Conservation (phyloP, 1,140 invertebrate genomes). For the Acromyrmex charruanus region DNA sequence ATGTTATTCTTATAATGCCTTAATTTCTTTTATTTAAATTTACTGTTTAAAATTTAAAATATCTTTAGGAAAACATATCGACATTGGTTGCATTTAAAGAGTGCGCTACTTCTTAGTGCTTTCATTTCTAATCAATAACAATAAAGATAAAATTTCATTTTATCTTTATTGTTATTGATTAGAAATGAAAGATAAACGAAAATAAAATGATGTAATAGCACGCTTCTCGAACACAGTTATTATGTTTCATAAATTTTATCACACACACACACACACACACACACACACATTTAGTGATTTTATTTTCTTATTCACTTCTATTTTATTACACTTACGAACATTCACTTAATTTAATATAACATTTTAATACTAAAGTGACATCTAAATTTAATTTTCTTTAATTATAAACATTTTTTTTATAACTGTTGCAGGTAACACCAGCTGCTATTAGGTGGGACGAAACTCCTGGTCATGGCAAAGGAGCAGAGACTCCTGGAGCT, state of each 20-base stretch:
- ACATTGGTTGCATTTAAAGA: neutral
- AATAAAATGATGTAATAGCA: too few species aligned
- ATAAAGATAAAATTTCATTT: too few species aligned
- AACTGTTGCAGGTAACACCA: conserved; percentile 90
- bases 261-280: neutral
- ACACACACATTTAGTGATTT: neutral
- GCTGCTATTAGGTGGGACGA: conserved; percentile 97
- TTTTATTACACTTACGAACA: neutral
- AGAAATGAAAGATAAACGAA: too few species aligned
- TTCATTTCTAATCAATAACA: too few species aligned
- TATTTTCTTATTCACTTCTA: neutral
- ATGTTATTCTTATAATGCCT: neutral
- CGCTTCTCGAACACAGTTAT: too few species aligned
- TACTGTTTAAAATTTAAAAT: neutral
- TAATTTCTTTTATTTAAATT: neutral
- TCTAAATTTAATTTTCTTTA: neutral
- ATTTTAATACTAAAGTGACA: neutral
- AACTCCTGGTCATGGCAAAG: conserved; percentile 96
- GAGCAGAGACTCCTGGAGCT: conserved; percentile 96
- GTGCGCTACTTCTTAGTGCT: too few species aligned
- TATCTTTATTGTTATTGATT: too few species aligned
- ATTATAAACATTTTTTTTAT: conserved; percentile 24
- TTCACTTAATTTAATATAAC: neutral
- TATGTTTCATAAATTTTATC: neutral
- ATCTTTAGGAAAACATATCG: neutral